Evolutionary conservation across 2,797 vertebrate genomes (phyloP), one percentile per base, ranked within the genome.

Genomic region (Syngnathus rostellatus): DNA sequence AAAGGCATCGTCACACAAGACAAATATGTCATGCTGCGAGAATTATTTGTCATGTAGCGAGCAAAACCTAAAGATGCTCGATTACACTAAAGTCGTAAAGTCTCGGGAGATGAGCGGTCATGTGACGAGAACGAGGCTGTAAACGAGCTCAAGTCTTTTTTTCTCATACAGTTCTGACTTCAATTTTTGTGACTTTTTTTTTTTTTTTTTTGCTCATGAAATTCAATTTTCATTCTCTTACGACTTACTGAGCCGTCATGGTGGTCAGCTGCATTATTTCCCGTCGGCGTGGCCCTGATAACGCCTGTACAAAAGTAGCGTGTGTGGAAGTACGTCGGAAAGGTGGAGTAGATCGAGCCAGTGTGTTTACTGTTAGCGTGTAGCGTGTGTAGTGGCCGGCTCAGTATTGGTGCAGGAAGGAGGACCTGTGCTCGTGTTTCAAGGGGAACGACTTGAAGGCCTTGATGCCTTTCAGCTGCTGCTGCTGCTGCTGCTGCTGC

Each of bases 321-420:
- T 79, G 77, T 65, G 72, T 9, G 8, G 6, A 62, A 43, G 19
- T 11, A 7, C 38, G 39, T 19, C 1, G 5, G 23, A 48, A 53
- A n/a, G n/a, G n/a, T 53, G 50, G n/a, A 9, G 19, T 50, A 21
- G 59, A 19, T 76, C 70, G 77, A 57, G 25, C 54, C 54, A 37
- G 55, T 58, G 55, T 58, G 55, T 38, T 53, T 53, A 21, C 50
- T 53, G 50, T 53, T 48, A 21, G n/a, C 50, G 8, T 51, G 50
- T 21, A 51, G 50, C n/a, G 21, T 8, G 68, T 57, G 76, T 60
- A 45, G 45, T 75, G 78, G 75, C 51, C 19, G 11, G 41, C 6
- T 95, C 86, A 99, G 92, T 96, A 99, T 88, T 98, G 97, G 77
- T 96, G 95, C 87, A 98, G 90, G 85, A 98, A 99, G 21, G 97